A percentile compares a stretch with the other conserved stretches of the same genome.
These are phyloP conservation scores for Rousettus leschenaultii DNA, from an alignment of 2,113 vertebrate genomes.

Conservation along the genomic window DNA sequence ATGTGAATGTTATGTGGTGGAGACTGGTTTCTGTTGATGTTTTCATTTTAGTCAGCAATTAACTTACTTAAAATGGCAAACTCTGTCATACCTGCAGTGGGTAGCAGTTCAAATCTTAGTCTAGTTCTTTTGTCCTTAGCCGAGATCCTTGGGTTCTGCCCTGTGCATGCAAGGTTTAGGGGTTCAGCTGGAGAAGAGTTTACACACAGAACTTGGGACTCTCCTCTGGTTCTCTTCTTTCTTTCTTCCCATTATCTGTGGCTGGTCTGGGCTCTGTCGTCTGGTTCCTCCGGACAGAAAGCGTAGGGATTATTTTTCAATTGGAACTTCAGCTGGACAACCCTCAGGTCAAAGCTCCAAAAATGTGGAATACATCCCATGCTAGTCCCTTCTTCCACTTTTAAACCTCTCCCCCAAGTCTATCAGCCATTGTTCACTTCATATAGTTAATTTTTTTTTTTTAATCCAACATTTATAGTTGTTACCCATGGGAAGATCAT, in stretches of 20 bases:
- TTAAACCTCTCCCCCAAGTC: neutral
- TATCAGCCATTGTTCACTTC: neutral
- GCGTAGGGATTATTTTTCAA: neutral
- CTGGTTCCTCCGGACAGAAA: neutral
- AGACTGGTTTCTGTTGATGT: neutral
- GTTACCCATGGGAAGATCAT: neutral
- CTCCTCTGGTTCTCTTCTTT: neutral
- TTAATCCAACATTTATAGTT: neutral
- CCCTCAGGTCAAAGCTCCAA: neutral
- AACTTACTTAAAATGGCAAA: neutral
- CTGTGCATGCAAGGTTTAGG: neutral
- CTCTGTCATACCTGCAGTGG: neutral
- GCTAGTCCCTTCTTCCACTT: neutral
- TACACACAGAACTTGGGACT: neutral
- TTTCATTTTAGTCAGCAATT: neutral
- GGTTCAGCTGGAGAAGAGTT: neutral
- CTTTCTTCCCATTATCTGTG: neutral
- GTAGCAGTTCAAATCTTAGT: neutral
- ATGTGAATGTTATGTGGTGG: neutral
- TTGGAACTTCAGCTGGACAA: neutral
- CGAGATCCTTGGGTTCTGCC: neutral
- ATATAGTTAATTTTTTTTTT: neutral
- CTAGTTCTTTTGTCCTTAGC: neutral
- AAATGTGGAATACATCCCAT: neutral
- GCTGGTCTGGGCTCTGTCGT: neutral